A percentile compares a stretch with the other conserved stretches of the same genome.
phyloP scores from a whole-genome alignment of 2,888 invertebrate genomes.

The Sarcophaga carnaria region DNA sequence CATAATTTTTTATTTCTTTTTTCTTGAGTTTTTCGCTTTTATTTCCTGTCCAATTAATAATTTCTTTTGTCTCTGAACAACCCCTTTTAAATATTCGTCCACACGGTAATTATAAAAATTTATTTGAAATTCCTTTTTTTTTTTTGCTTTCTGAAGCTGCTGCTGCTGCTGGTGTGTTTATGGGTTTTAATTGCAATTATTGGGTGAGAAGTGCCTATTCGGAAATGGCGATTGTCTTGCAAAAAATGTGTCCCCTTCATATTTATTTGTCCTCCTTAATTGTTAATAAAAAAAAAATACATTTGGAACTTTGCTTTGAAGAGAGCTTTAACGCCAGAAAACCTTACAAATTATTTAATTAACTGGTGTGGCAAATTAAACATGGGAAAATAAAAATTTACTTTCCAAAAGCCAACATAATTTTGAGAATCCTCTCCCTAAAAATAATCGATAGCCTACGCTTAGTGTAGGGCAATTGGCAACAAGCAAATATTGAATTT shows the following conservation, averaged over 20 bases:
- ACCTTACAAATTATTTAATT: too few species aligned
- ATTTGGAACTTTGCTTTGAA: too few species aligned
- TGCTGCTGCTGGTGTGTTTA: background rate
- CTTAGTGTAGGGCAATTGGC: background rate
- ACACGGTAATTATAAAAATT: slow-evolving; percentile 65
- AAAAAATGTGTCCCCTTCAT: background rate
- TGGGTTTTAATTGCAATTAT: background rate
- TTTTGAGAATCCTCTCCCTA: too few species aligned
- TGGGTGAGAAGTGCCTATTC: background rate
- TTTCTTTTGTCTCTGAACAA: slow-evolving; percentile 18
- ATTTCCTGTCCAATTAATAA: slow-evolving; percentile 67
- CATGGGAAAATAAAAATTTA: too few species aligned
- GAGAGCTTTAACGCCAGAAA: too few species aligned
- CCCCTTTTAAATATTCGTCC: background rate
- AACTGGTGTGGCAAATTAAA: too few species aligned
- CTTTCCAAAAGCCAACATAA: too few species aligned
- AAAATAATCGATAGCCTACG: too few species aligned
- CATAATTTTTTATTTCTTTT: slow-evolving; percentile 49
- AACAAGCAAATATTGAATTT: background rate
- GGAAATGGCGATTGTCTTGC: background rate
- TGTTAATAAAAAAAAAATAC: too few species aligned
- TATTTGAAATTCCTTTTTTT: slow-evolving; percentile 32
- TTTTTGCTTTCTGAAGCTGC: background rate
- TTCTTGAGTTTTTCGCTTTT: slow-evolving; percentile 6
- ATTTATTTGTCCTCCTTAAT: background rate